Conservation (phyloP, 2,797 vertebrate species). For the Arctocebus calabarensis region DNA sequence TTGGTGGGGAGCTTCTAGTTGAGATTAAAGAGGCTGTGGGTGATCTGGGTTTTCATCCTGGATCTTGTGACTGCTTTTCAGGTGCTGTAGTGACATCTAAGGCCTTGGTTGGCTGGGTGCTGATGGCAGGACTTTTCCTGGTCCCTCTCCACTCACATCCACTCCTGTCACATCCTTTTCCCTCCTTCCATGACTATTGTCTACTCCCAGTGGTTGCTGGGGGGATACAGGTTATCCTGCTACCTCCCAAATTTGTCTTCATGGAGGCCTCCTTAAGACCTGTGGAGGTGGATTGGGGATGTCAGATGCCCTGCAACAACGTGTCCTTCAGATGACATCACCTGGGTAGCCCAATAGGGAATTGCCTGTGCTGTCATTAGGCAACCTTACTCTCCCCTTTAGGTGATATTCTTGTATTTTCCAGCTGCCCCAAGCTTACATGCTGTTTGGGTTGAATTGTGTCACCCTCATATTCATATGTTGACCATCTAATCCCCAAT, state of each 20-base stretch:
- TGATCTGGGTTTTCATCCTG: neutral
- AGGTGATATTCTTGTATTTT: neutral
- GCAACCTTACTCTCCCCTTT: too few species aligned
- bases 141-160: neutral
- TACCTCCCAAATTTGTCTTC: neutral
- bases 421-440: neutral
- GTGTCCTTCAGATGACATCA: neutral
- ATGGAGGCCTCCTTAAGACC: neutral
- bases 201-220: neutral
- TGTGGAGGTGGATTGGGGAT: too few species aligned
- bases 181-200: neutral
- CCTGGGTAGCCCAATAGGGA: too few species aligned
- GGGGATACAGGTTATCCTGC: too few species aligned
- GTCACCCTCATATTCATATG: neutral
- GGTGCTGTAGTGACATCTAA: neutral
- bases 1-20: neutral
- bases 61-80: neutral
- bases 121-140: too few species aligned
- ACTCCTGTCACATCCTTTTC: too few species aligned
- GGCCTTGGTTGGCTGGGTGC: neutral
- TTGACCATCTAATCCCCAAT: neutral
- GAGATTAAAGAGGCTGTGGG: neutral
- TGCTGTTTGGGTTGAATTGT: neutral
- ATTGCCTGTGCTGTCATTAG: neutral
- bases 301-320: neutral